Base-by-base conservation (phyloP, 2,888 invertebrate genomes). In the Charanyca ferruginea region DNA sequence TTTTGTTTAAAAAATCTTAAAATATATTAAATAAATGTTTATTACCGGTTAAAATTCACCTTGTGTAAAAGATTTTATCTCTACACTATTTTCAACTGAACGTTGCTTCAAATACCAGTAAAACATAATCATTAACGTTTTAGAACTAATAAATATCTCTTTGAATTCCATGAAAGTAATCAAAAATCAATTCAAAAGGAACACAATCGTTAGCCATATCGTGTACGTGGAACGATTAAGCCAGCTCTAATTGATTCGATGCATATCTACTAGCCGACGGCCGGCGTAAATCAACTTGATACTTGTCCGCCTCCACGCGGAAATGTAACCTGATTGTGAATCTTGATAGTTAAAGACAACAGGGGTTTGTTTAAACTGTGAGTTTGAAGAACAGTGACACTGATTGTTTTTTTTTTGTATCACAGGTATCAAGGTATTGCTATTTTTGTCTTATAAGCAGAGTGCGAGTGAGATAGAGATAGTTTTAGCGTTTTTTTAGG, bases 221-320 rank as follows among this genome's bases (percentile, higher is more conserved):
- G 66, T 54, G 63, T 66, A 66, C 73, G 79, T 68, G 67, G 66
- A 75, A 76, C 81, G 80, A 84, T 87, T 88, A 88, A 70, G 68
- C 58, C 45, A 42, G 53, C 38, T 28, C 65, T 87, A 88, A 90
- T 87, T 88, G 87, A 87, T 85, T 85, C 79, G 86, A 87, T 89
- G 81, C 82, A 81, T 85, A 87, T 86, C 87, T 85, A 61, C 54
- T 62, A 57, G 67, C 51, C 51, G 60, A 28, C 38, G 66, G 70
- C 32, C 55, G 67, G 63, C 67, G 72, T 88, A 85, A 88, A 88
- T 88, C 83, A 85, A 73, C 52, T 54, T 61, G 65, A 48, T 73
- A 73, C 69, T 55, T 60, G 69, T 51, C 45, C 35, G 53, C 65
- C 61, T 66, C 35, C 18, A 48, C 65, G 32, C 48, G 61, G 59